Evolutionary conservation across 2,113 vertebrate species (phyloP).

Genomic region (Limnothrissa miodon): DNA sequence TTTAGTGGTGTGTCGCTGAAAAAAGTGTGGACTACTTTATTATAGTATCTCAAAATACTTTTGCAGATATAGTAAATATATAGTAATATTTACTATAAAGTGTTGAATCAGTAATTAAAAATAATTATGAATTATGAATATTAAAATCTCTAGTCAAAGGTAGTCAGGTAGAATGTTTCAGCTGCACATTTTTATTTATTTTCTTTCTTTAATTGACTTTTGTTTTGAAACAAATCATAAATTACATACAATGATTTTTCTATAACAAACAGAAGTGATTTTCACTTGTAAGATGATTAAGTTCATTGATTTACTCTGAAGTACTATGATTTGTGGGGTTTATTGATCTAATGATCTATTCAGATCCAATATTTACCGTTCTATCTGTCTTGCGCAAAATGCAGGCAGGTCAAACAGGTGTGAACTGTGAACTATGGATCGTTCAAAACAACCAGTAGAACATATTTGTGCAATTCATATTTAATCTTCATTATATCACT

Average conservation of each 20-base stretch:
- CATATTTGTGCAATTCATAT: too few species aligned
- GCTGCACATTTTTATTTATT: neutral
- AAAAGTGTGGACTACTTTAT: neutral
- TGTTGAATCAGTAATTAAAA: neutral
- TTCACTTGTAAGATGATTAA: neutral
- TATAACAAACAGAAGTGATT: neutral
- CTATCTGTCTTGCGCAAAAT: neutral
- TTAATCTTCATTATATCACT: too few species aligned
- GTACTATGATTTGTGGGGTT: neutral
- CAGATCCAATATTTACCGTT: too few species aligned
- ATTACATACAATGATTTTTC: neutral
- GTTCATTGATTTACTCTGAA: neutral
- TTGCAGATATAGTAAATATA: too few species aligned
- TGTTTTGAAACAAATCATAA: neutral
- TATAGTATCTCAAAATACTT: neutral
- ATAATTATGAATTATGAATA: neutral
- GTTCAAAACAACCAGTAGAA: neutral
- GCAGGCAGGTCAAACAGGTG: neutral
- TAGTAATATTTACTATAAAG: neutral
- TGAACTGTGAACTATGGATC: neutral
- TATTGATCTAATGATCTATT: neutral
- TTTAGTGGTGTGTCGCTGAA: neutral
- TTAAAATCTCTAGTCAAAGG: too few species aligned
- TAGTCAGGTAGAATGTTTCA: neutral
- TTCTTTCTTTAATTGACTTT: neutral